Percentiles rank a stretch among this genome's conserved stretches.
These are phyloP conservation scores for Melieria omissa DNA, from an alignment of 2,888 invertebrate species.

Conservation along the genomic window DNA sequence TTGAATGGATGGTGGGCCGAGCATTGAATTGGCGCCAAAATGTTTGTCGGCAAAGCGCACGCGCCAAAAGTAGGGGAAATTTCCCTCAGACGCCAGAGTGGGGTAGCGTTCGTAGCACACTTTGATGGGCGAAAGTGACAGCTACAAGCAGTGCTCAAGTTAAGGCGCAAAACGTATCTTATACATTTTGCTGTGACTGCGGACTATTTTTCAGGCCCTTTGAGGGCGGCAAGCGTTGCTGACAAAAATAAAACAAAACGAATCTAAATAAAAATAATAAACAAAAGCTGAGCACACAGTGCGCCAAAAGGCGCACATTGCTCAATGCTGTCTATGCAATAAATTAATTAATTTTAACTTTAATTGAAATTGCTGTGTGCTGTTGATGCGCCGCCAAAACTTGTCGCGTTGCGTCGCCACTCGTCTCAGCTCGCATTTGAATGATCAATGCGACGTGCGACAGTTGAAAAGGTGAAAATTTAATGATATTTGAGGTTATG, in stretches of 20 bases:
- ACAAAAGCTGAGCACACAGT: no score
- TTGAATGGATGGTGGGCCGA: neutral
- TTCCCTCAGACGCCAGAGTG: neutral
- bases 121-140: constrained; percentile 3
- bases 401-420: no score
- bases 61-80: constrained; percentile 24
- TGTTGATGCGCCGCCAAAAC: no score
- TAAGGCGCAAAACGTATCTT: no score
- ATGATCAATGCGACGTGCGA: neutral
- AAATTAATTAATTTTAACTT: no score
- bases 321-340: no score
- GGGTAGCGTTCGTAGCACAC: neutral
- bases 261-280: no score
- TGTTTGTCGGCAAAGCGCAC: neutral
- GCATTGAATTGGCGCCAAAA: constrained; percentile 31
- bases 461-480: neutral
- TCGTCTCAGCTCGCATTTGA: neutral
- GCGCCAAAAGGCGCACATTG: no score
- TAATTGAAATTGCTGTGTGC: no score
- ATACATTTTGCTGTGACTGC: neutral
- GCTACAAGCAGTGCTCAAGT: no score
- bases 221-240: neutral
- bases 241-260: no score
- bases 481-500: neutral
- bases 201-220: neutral